Base-by-base conservation (phyloP, 2,113 vertebrate species). In the Struthio camelus region DNA sequence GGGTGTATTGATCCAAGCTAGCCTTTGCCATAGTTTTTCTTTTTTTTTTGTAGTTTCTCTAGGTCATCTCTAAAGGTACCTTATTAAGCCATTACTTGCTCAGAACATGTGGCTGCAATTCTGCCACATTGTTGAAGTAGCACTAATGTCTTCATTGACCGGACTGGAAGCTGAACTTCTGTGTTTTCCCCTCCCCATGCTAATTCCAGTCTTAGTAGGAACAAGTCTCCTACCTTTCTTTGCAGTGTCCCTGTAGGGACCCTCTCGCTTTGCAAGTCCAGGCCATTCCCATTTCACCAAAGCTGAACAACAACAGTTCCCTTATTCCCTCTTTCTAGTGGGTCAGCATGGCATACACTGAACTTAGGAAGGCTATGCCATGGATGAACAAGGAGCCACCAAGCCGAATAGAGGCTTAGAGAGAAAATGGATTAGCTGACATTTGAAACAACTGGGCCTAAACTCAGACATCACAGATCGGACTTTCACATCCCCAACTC, bases 221-320 rank as follows among this genome's bases (percentile, higher is more conserved):
- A 69, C 23, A 61, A 77, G 13, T 8, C 34, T 83, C 22, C 12
- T 17, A 53, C 9, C 16, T 18, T 24, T 30, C 48, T 46, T 14
- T 34, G 28, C 22, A 69, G 79, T 15, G 50, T 11, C 34, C 46
- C 34, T 59, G 48, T n/a, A 86, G 53, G 28, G 71, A 73, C 80
- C 38, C 13, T 51, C 30, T 59, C 24, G 1, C 1, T 15, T 32
- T 78, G 77, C 7, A 69, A n/a, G 38, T 27, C 27, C 46, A 84
- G 56, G 11, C 64, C 70, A 36, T 15, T 78, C n/a, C 42, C 48
- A 28, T 64, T 71, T 59, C 3, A 87, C 24, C 40, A 67, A 38
- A 89, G 56, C 59, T 46, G 46, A 36, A 40, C 48, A 77, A 0
- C 0, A 65, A 27, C n/a, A 72, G 12, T 8, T 81, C n/a, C 25